These are phyloP conservation scores for Erynnis tages DNA, from an alignment of 2,888 invertebrate species.

Conservation along the genomic window DNA sequence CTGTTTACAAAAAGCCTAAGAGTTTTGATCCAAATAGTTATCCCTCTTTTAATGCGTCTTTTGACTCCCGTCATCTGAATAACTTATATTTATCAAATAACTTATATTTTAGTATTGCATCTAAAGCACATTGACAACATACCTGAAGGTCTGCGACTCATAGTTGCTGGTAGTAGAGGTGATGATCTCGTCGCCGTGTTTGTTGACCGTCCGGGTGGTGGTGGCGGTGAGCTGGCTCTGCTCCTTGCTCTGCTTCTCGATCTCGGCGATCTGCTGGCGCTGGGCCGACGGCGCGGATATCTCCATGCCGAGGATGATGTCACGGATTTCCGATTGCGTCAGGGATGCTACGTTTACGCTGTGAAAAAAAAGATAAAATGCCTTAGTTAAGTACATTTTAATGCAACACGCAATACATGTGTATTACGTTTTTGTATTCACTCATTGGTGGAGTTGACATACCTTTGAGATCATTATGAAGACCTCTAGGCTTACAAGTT, in stretches of 20 bases:
- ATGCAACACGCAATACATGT: too few species aligned
- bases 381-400: too few species aligned
- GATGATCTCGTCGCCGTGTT: constrained; percentile 99
- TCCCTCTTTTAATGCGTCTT: background rate
- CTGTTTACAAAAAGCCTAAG: background rate
- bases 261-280: constrained; percentile 99
- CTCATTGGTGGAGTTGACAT: too few species aligned
- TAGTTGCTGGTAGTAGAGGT: constrained; percentile 99
- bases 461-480: too few species aligned
- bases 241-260: constrained; percentile 99
- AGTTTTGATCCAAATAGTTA: background rate
- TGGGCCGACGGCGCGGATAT: constrained; percentile 99
- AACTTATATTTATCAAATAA: background rate
- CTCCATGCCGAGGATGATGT: constrained; percentile 99
- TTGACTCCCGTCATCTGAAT: background rate
- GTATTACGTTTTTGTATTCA: too few species aligned
- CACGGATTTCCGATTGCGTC: constrained; percentile 99
- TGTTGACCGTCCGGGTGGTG: constrained; percentile 98
- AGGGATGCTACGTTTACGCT: constrained; percentile 98
- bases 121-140: background rate
- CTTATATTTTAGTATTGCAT: too few species aligned
- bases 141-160: constrained; percentile 96
- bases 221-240: constrained; percentile 99
- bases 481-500: too few species aligned
- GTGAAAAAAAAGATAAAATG: too few species aligned